Evolutionary conservation across 2,888 invertebrate genomes (phyloP).

Genomic region (Ptychoptera albimana): DNA sequence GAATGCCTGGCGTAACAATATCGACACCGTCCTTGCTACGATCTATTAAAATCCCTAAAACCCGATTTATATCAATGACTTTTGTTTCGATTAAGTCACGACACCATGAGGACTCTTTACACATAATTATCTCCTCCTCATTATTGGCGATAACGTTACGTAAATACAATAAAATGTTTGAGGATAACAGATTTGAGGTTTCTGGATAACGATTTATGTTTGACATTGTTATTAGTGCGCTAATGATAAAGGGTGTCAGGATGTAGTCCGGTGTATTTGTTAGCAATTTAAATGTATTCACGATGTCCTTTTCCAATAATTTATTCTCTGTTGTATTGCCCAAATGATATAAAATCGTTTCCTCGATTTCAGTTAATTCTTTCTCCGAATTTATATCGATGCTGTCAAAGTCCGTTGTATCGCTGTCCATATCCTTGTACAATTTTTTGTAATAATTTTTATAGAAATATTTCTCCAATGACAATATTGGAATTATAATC

Average conservation of each 20-base stretch:
- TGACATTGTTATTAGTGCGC: constrained; percentile 35
- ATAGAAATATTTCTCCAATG: constrained; percentile 35
- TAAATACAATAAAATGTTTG: constrained; percentile 22
- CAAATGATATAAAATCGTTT: constrained; percentile 43
- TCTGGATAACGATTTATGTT: constrained; percentile 27
- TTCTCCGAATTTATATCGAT: constrained; percentile 31
- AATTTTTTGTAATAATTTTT: constrained; percentile 27
- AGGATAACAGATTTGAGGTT: constrained; percentile 17
- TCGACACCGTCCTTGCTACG: constrained; percentile 28
- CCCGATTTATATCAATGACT: constrained; percentile 20
- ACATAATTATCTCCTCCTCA: constrained; percentile 30
- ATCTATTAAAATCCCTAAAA: constrained; percentile 25
- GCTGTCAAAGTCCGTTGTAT: constrained; percentile 26
- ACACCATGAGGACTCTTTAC: constrained; percentile 37
- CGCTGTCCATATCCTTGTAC: constrained; percentile 24
- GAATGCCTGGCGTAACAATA: constrained; percentile 33
- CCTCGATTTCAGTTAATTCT: constrained; percentile 40
- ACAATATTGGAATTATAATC: constrained; percentile 31
- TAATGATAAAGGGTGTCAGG: constrained; percentile 45
- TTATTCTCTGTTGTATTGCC: constrained; percentile 27
- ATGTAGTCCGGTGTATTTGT: constrained; percentile 39
- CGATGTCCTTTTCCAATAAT: constrained; percentile 17
- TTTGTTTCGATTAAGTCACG: constrained; percentile 24
- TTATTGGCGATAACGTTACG: constrained; percentile 26
- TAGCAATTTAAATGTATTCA: constrained; percentile 15